phyloP scores from a whole-genome alignment of 2,888 invertebrate species.

The Phragmatobia fuliginosa region DNA sequence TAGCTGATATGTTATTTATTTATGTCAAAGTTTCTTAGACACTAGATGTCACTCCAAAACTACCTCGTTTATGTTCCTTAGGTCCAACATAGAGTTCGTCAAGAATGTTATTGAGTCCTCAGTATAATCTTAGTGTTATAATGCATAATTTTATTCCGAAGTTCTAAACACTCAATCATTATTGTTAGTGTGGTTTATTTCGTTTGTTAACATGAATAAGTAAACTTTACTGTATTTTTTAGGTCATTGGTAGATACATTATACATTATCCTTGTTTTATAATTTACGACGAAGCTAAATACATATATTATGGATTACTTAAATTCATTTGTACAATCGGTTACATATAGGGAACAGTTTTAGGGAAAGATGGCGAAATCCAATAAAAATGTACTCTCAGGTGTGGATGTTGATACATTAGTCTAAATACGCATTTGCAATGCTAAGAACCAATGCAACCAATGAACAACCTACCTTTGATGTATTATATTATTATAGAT shows the following conservation, averaged over 20 bases:
- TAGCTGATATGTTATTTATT: neutral
- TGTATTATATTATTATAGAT: neutral
- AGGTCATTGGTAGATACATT: neutral
- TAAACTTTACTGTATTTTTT: neutral
- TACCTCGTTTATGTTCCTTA: neutral
- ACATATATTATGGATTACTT: neutral
- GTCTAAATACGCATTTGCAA: neutral
- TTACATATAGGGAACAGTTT: neutral
- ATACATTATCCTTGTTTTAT: neutral
- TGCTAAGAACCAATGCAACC: neutral
- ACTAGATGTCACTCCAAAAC: neutral
- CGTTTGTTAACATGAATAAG: neutral
- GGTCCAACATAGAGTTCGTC: neutral
- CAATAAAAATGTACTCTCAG: neutral
- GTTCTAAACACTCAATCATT: neutral
- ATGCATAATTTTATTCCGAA: no score
- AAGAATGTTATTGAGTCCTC: no score
- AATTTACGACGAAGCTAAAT: neutral
- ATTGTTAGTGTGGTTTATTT: conserved; percentile 1
- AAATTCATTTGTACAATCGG: neutral
- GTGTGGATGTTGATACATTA: neutral
- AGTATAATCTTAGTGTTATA: no score
- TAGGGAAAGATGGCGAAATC: neutral
- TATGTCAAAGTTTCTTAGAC: neutral
- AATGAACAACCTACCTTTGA: neutral